phyloP scores from a whole-genome alignment of 2,113 vertebrate species.

The Pampusana beccarii region DNA sequence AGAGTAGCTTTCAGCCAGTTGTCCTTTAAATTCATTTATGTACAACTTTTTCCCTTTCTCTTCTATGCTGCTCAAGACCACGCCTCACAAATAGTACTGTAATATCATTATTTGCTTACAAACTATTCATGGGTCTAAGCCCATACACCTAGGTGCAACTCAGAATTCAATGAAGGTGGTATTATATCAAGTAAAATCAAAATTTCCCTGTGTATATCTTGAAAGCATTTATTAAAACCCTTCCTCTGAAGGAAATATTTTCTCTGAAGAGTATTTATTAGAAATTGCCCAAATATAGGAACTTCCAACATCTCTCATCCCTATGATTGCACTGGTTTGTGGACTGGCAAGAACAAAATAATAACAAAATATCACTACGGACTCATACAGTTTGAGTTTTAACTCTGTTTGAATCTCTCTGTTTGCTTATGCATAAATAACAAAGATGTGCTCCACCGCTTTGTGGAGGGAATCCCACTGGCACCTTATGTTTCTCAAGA shows the following conservation, averaged over 20 bases:
- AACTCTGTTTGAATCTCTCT: not conserved
- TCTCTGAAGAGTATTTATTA: not conserved
- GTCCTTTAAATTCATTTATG: not conserved
- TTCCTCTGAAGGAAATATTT: not conserved
- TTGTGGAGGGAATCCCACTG: not conserved
- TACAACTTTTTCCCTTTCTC: not conserved
- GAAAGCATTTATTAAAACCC: not conserved
- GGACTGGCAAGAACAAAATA: not conserved
- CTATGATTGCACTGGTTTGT: not conserved
- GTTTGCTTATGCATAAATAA: conserved; percentile 24
- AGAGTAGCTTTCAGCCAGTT: not conserved
- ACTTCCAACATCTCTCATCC: not conserved
- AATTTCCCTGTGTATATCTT: not conserved
- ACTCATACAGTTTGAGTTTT: not conserved
- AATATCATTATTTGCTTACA: not conserved
- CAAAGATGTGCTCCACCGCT: not conserved
- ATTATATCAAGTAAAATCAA: not conserved
- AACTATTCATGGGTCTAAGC: not conserved
- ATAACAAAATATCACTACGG: not conserved
- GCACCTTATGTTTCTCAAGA: conserved; percentile 8
- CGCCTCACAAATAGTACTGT: fast-evolving
- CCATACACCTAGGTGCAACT: not conserved
- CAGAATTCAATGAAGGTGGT: not conserved
- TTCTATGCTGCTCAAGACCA: not conserved
- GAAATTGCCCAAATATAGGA: not conserved